A percentile compares a stretch with the other conserved stretches of the same genome.
Conservation (phyloP, 1,140 invertebrate species). For the Proctacanthus coquilletti region DNA sequence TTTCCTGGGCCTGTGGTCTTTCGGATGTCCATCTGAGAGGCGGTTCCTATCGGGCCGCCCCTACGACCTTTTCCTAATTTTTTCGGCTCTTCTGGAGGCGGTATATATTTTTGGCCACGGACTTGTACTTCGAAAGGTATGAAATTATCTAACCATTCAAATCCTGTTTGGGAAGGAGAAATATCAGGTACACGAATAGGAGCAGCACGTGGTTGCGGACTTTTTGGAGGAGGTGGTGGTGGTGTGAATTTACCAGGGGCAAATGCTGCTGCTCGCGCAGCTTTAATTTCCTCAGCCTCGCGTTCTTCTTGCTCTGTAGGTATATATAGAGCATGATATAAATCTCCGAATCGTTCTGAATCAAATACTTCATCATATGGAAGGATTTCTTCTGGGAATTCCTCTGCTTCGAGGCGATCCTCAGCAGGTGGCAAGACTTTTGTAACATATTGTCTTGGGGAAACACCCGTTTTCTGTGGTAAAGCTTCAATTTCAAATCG, state of each 20-base stretch:
- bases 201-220: background rate
- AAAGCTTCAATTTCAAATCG: background rate
- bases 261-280: background rate
- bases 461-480: background rate
- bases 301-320: background rate
- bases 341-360: background rate
- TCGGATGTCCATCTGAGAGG: too few relatives aligned
- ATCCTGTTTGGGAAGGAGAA: background rate
- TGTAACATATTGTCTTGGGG: background rate
- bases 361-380: background rate
- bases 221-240: background rate
- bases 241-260: too few relatives aligned
- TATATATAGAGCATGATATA: background rate
- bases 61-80: too few relatives aligned
- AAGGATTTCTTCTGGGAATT: background rate
- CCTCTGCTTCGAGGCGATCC: background rate
- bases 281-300: background rate
- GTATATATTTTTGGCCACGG: too few relatives aligned
- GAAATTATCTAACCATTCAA: background rate
- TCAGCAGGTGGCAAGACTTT: background rate
- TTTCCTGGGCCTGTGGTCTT: too few relatives aligned
- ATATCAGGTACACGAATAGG: background rate
- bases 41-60: too few relatives aligned
- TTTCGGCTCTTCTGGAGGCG: too few relatives aligned
- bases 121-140: background rate